phyloP scores from a whole-genome alignment of 1,140 invertebrate genomes.

The Gonatopus flavifemur region DNA sequence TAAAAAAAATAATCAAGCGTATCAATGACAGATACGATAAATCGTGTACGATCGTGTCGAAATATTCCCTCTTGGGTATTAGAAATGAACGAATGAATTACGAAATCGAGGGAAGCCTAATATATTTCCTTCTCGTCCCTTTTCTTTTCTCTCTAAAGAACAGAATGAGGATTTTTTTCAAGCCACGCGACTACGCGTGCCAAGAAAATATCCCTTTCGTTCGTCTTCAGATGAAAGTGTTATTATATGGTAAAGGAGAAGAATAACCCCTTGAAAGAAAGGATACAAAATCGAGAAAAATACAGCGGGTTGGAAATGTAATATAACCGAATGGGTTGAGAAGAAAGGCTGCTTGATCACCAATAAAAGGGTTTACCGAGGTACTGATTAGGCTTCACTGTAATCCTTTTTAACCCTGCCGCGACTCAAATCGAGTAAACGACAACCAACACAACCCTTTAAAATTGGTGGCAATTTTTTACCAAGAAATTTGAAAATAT shows the following conservation, averaged over 20 bases:
- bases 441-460: slow-evolving; percentile 50
- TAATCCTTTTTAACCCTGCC: slow-evolving; percentile 48
- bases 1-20: no score
- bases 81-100: no score
- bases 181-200: slow-evolving; percentile 42
- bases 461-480: slow-evolving; percentile 14
- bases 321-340: slow-evolving; percentile 47
- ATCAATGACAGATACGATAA: no score
- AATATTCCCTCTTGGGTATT: no score
- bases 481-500: slow-evolving; percentile 12
- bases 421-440: slow-evolving; percentile 30
- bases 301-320: slow-evolving; percentile 41
- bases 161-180: background rate
- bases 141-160: no score
- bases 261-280: slow-evolving; percentile 39
- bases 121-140: no score
- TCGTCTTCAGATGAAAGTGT: slow-evolving; percentile 19
- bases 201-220: slow-evolving; percentile 28
- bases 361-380: slow-evolving; percentile 50
- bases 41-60: no score
- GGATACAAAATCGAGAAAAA: no score
- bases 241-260: no score
- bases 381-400: slow-evolving; percentile 31
- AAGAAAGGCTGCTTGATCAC: slow-evolving; percentile 49
- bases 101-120: no score